phyloP scores from a whole-genome alignment of 2,888 invertebrate genomes.

The Priocnemis perturbator region DNA sequence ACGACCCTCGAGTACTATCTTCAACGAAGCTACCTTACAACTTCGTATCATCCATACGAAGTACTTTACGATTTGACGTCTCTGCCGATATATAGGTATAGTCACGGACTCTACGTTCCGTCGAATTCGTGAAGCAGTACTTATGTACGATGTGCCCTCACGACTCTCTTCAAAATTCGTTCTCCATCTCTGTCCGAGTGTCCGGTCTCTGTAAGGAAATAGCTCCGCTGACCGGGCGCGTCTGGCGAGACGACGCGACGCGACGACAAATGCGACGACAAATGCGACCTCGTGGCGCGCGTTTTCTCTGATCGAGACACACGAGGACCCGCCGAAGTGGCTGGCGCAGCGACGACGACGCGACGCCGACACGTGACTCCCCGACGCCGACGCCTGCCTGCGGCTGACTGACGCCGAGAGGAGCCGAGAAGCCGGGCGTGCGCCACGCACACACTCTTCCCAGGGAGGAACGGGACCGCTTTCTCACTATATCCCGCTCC shows the following conservation, averaged over 20 bases:
- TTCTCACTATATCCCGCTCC: neutral
- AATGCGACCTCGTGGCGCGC: neutral
- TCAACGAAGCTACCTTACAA: too few relatives aligned
- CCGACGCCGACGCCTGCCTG: conserved; percentile 55
- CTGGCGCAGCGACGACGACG: neutral
- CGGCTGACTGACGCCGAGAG: conserved; percentile 48
- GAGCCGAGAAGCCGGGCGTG: conserved; percentile 34
- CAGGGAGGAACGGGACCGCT: conserved; percentile 27
- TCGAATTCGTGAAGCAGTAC: too few relatives aligned
- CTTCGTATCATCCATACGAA: too few relatives aligned
- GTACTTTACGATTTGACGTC: too few relatives aligned
- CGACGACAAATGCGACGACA: neutral
- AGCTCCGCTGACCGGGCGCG: too few relatives aligned
- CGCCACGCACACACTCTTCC: conserved; percentile 34
- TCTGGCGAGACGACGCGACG: neutral
- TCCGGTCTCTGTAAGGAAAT: too few relatives aligned
- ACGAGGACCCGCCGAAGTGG: neutral
- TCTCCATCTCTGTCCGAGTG: too few relatives aligned
- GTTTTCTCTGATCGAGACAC: neutral
- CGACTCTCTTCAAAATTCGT: too few relatives aligned
- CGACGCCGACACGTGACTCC: conserved; percentile 47
- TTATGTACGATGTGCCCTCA: too few relatives aligned
- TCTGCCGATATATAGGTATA: too few relatives aligned
- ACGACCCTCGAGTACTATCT: too few relatives aligned
- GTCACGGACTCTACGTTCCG: too few relatives aligned